Evolutionary conservation across 2,888 invertebrate genomes (phyloP).

Genomic region (Minunthozetes semirufus): DNA sequence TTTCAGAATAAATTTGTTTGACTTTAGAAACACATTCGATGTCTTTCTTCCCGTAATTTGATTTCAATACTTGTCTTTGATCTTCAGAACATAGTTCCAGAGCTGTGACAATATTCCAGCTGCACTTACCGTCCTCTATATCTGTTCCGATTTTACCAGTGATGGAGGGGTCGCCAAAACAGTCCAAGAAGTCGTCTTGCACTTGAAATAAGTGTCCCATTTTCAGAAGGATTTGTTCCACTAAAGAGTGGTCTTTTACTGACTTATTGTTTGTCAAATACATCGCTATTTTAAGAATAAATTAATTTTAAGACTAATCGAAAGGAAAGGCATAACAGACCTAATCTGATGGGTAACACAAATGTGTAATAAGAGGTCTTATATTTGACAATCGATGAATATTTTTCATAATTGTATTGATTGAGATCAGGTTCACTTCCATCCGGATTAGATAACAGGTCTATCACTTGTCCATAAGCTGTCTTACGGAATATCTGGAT

Average conservation of each 20-base stretch:
- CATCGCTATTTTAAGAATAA: not conserved
- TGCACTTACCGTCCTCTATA: constrained; percentile 90
- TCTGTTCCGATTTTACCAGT: constrained; percentile 87
- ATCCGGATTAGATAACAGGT: constrained; percentile 57
- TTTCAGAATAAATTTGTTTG: too few relatives aligned
- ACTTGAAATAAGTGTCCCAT: constrained; percentile 96
- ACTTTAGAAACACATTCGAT: too few relatives aligned
- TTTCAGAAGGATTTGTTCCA: constrained; percentile 74
- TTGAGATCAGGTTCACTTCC: constrained; percentile 46
- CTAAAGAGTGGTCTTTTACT: constrained; percentile 71
- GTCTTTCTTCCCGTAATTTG: too few relatives aligned
- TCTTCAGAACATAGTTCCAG: constrained; percentile 60
- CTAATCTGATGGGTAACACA: constrained; percentile 81
- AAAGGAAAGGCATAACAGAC: too few relatives aligned
- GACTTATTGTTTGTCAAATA: constrained; percentile 61
- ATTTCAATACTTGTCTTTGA: too few relatives aligned
- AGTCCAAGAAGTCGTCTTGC: constrained; percentile 85
- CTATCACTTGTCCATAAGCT: constrained; percentile 72
- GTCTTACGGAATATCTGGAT: too few relatives aligned
- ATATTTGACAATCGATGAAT: constrained; percentile 79
- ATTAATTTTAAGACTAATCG: not conserved
- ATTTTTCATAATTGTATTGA: constrained; percentile 67
- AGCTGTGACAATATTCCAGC: constrained; percentile 87
- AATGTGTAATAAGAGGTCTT: constrained; percentile 91
- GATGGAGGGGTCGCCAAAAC: constrained; percentile 73